phyloP scores from a whole-genome alignment of 2,888 invertebrate species.

The Lacanobia wlatinum region DNA sequence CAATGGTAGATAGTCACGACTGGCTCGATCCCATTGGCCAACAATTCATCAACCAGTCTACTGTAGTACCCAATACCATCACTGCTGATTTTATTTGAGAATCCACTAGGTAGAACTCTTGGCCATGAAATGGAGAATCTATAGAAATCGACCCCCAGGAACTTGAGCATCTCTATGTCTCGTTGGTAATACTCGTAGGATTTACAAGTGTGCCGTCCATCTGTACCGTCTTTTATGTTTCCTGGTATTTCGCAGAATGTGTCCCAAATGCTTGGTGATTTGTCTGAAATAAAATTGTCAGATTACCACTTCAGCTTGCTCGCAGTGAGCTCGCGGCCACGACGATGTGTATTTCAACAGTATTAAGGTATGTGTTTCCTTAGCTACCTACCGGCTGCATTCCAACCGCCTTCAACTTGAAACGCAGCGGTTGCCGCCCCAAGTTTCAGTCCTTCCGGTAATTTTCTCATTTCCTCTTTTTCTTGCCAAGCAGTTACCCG shows the following conservation, averaged over 20 bases:
- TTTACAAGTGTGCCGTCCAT: slow-evolving; percentile 91
- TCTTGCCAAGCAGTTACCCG: not conserved
- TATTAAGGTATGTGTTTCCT: not conserved
- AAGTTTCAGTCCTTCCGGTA: slow-evolving; percentile 73
- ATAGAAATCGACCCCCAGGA: slow-evolving; percentile 88
- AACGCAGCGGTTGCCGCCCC: slow-evolving; percentile 79
- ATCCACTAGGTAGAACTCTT: slow-evolving; percentile 91
- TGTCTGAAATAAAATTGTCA: slow-evolving; percentile 76
- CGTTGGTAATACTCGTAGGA: slow-evolving; percentile 91
- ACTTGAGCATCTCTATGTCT: slow-evolving; percentile 85
- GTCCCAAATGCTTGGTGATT: slow-evolving; percentile 92
- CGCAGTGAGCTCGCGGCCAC: not conserved
- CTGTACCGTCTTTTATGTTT: slow-evolving; percentile 87
- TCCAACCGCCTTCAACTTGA: slow-evolving; percentile 81
- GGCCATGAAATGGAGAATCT: slow-evolving; percentile 92
- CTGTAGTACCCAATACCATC: slow-evolving; percentile 92
- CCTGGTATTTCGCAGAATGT: slow-evolving; percentile 86
- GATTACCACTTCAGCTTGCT: not conserved
- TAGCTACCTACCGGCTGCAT: slow-evolving; percentile 71
- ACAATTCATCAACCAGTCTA: slow-evolving; percentile 91
- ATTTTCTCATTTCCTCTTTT: slow-evolving; percentile 67
- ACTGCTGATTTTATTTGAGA: slow-evolving; percentile 88
- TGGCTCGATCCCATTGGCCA: slow-evolving; percentile 91
- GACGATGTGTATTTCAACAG: not conserved
- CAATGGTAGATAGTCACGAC: slow-evolving; percentile 90